Base-by-base conservation (phyloP, 1,140 invertebrate genomes). In the Trichonephila inaurata region DNA sequence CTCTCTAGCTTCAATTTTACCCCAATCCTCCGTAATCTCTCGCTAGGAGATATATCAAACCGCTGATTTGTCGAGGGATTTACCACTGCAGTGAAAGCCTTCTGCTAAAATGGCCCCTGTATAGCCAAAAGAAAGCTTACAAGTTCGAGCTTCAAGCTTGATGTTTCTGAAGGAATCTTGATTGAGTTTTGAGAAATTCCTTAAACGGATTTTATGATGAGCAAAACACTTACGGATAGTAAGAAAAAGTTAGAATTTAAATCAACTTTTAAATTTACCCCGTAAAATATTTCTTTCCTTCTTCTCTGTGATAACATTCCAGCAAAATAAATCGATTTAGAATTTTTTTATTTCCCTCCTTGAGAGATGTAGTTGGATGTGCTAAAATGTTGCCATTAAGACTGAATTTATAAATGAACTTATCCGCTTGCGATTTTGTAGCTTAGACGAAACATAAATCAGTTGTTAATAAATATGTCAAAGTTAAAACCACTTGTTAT, bases 51-150 rank as follows among this genome's bases (percentile, higher is more conserved):
- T 86, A 61, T 87, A 92, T 92, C 82, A 87, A 86, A 62, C 33
- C 83, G 64, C 16, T 92, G 91, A 92, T 92, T 92, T 87, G 91
- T 72, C 83, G 21, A 33, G 91, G 83, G 91, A 92, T 92, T 92
- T 92, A 72, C 40, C 72, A 87, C 44, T 40, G 2, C 61, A 58
- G 51, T 14, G 12, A 86, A 86, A 92, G 14, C 33, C 61, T 66
- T 92, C 21, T 85, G 44, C 82, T 58, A 24, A 60, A 92, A 92
- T 58, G 61, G 28, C 6, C 87, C 44, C 18, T 16, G n/a, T 69
- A 90, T 33, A 33, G n/a, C 44, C 40, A 40, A 62, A 92, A 58
- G 82, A 81, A 62, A 62, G 89, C 24, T 33, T 58, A 44, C 58
- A 14, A 89, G 18, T 89, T 89, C 58, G 2, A 12, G 88, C 86